Evolutionary conservation across 2,888 invertebrate species (phyloP), one percentile per base, ranked within the genome.

Genomic region (Protula sp.): DNA sequence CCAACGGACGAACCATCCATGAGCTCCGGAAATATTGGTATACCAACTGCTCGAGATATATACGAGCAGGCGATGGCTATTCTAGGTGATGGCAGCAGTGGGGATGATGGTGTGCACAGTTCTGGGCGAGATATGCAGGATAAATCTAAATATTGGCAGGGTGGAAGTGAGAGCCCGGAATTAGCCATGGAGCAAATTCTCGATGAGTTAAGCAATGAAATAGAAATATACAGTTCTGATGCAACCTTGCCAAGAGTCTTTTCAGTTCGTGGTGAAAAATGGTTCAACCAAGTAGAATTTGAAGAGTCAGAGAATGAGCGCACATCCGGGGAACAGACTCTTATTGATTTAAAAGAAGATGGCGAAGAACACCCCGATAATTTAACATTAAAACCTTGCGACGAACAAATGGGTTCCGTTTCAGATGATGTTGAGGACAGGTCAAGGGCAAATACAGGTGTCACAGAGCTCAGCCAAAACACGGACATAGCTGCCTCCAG

Each of bases 221-320:
- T 4, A 9, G 55, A 55, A 28, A 38, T 31, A 3, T 55, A 38
- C 38, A 55, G 31, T 38, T 30, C 5, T 5, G 55, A 55, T 24
- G 55, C 55, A 14, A 55, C 55, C 22, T 26, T 55, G 55, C 31
- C 31, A 4, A 30, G 55, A 5, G 38, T 55, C 22, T 55, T 55
- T 24, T 5, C 55, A 5, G 9, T 55, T 5, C 5, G 5, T 3
- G 22, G 50, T 5, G 50, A 50, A 38, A 38, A 38, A 38, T 38
- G 9, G 9, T 14, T 38, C 38, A 38, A 38, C 9, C 38, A 9
- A 14, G 38, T 38, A 14, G 9, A 38, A 14, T n/a, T n/a, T n/a
- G n/a, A n/a, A n/a, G n/a, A n/a, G n/a, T n/a, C n/a, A n/a, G n/a
- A n/a, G n/a, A n/a, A n/a, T n/a, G 38, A 38, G 9, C 38, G 9